Percentiles rank a stretch among this genome's conserved stretches.
These are phyloP conservation scores for Scaptomyza montana DNA, from an alignment of 1,140 invertebrate species.

Conservation along the genomic window DNA sequence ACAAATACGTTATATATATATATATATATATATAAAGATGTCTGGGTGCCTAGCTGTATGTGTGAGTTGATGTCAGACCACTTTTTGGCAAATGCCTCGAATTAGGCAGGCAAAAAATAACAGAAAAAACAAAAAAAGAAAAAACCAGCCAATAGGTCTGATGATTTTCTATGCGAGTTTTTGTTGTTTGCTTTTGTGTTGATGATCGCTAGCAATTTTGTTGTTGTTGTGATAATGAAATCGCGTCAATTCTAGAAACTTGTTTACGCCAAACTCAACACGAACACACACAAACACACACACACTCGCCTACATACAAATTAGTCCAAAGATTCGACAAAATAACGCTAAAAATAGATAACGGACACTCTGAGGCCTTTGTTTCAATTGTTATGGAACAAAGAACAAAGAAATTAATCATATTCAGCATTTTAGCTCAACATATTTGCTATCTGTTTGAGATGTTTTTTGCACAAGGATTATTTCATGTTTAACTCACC, in stretches of 20 bases:
- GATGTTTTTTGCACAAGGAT: too few species aligned
- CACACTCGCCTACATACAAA: conserved; percentile 51
- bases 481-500: conserved; percentile 48
- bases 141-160: conserved; percentile 33
- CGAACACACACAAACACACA: too few species aligned
- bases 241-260: conserved; percentile 79
- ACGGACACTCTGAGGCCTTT: conserved; percentile 2
- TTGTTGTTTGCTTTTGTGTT: conserved; percentile 39
- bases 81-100: conserved; percentile 50
- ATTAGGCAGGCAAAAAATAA: conserved; percentile 16
- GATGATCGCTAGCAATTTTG: neutral
- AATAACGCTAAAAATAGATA: conserved; percentile 64
- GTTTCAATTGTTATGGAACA: conserved; percentile 18
- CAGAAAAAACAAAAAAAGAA: neutral
- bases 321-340: conserved; percentile 48
- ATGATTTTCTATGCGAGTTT: conserved; percentile 47
- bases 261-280: conserved; percentile 75
- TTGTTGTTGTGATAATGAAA: conserved; percentile 71
- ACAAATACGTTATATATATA: conserved; percentile 1
- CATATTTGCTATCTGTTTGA: too few species aligned
- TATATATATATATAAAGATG: conserved; percentile 1
- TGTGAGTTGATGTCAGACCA: conserved; percentile 45
- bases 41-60: conserved; percentile 45
- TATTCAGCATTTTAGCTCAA: neutral
- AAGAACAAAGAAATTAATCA: neutral